A percentile compares a stretch with the other conserved stretches of the same genome.
Conservation (phyloP, 2,797 vertebrate genomes). For the Xyrichtys novacula region DNA sequence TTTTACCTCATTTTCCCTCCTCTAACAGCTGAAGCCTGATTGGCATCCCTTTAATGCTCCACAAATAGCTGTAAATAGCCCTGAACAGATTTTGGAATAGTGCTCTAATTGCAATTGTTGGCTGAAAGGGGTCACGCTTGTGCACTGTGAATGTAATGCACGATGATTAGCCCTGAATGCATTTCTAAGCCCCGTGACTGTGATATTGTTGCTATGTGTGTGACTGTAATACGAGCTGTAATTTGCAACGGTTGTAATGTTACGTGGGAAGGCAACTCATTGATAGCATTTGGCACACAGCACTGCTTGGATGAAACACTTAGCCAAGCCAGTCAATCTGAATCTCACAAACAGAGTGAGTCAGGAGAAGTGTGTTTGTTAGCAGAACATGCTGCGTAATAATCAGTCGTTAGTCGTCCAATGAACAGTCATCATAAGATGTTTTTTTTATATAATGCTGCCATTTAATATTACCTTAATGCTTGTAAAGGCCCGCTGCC, state of each 20-base stretch:
- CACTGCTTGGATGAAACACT: constrained; percentile 66
- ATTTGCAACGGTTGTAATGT: constrained; percentile 66
- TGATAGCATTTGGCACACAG: constrained; percentile 72
- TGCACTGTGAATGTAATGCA: constrained; percentile 55
- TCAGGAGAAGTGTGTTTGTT: constrained; percentile 71
- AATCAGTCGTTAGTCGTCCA: constrained; percentile 69
- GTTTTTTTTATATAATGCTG: constrained; percentile 81
- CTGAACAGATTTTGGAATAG: constrained; percentile 52
- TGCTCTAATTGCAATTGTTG: constrained; percentile 63
- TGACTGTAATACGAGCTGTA: constrained; percentile 64
- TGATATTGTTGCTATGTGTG: constrained; percentile 61
- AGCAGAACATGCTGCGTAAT: constrained; percentile 64
- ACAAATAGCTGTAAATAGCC: constrained; percentile 66
- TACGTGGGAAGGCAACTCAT: constrained; percentile 68
- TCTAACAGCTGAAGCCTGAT: constrained; percentile 23
- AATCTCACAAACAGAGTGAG: constrained; percentile 64
- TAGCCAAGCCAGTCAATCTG: constrained; percentile 68
- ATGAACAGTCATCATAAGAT: constrained; percentile 79
- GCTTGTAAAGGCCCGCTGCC: constrained; percentile 75
- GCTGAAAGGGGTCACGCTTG: constrained; percentile 69
- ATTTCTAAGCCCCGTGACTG: constrained; percentile 63
- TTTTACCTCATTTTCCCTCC: constrained; percentile 19
- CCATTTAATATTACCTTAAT: constrained; percentile 80
- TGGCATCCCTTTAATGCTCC: constrained; percentile 42
- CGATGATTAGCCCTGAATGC: constrained; percentile 63